Evolutionary conservation across 2,888 invertebrate species (phyloP).

Genomic region (Mellilla xanthometata): DNA sequence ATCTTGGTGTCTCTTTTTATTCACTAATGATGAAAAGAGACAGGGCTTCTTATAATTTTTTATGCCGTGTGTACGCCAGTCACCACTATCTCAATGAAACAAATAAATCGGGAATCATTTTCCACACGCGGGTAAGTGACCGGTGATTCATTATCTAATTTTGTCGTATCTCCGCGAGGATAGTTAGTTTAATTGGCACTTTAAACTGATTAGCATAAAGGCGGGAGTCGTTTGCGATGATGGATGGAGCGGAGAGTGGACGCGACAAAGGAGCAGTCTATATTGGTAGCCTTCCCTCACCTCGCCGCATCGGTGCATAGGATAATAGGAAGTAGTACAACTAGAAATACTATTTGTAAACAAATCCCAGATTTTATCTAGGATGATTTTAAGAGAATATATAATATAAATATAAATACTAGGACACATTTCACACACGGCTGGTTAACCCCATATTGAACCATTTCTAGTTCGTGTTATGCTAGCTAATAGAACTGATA

Average conservation of each 20-base stretch:
- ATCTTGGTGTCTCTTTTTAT: too few relatives aligned
- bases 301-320: slow-evolving; percentile 10
- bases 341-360: slow-evolving; percentile 4
- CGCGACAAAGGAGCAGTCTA: slow-evolving; percentile 23
- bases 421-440: too few relatives aligned
- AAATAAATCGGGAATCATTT: slow-evolving; percentile 47
- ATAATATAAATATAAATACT: too few relatives aligned
- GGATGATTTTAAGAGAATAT: too few relatives aligned
- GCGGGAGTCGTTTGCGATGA: slow-evolving; percentile 19
- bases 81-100: slow-evolving; percentile 25
- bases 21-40: too few relatives aligned
- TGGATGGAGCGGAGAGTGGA: slow-evolving; percentile 18
- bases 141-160: slow-evolving; percentile 53
- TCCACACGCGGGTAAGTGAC: slow-evolving; percentile 68
- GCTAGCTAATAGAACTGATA: too few relatives aligned
- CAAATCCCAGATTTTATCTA: too few relatives aligned
- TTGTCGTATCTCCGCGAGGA: slow-evolving; percentile 3
- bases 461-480: too few relatives aligned
- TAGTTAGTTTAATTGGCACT: slow-evolving; percentile 21
- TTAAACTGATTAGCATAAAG: slow-evolving; percentile 31
- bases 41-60: too few relatives aligned
- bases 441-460: too few relatives aligned
- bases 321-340: neutral
- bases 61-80: too few relatives aligned
- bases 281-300: slow-evolving; percentile 26